These are phyloP conservation scores for Probosciger aterrimus DNA, from an alignment of 2,113 vertebrate genomes.

Conservation along the genomic window DNA sequence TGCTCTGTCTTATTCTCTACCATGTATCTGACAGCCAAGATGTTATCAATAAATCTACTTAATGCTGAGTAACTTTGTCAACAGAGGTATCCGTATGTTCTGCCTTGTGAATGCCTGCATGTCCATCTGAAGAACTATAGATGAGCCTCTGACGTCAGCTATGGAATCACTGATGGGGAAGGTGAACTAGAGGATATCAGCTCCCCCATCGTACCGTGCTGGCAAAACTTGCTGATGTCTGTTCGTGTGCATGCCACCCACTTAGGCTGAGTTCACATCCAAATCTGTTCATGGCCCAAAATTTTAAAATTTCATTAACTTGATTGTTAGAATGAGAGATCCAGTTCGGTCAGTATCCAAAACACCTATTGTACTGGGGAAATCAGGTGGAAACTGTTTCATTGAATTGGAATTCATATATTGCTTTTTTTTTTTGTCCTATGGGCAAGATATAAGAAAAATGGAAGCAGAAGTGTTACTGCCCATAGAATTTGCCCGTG, in stretches of 20 bases:
- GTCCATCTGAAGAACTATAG: background rate
- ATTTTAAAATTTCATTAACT: background rate
- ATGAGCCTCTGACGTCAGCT: background rate
- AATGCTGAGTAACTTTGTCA: background rate
- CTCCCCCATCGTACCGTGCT: background rate
- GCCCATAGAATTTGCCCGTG: background rate
- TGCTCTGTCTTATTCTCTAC: slow-evolving; percentile 1
- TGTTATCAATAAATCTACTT: background rate
- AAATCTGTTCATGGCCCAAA: background rate
- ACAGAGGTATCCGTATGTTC: background rate
- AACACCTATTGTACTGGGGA: background rate
- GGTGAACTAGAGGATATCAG: background rate
- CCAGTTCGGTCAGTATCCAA: background rate
- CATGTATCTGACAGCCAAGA: background rate
- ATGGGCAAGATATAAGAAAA: background rate
- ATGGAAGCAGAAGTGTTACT: background rate
- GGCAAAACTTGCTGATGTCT: background rate
- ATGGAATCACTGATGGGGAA: background rate
- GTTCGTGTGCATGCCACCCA: background rate
- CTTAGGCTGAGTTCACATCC: background rate
- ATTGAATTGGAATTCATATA: background rate
- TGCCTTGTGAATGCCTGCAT: background rate
- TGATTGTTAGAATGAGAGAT: background rate
- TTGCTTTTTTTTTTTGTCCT: background rate
- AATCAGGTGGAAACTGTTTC: background rate